Conservation (phyloP, 2,113 vertebrate species). For the Halcyon malimbica region DNA sequence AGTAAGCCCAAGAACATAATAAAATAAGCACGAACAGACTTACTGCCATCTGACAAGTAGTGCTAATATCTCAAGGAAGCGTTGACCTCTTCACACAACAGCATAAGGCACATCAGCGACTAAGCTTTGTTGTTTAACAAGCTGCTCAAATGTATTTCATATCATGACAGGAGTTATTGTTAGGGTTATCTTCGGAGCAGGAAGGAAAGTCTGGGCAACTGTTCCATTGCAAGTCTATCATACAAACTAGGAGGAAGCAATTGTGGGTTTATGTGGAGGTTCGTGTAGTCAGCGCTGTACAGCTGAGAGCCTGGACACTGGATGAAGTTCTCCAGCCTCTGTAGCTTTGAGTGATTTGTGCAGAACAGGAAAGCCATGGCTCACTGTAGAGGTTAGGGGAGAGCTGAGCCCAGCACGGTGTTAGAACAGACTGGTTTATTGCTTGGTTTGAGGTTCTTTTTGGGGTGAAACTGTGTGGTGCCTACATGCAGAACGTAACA, state of each 20-base stretch:
- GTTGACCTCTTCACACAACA: background rate
- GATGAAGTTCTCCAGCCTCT: background rate
- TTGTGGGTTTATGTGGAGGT: background rate
- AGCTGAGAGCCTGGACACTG: background rate
- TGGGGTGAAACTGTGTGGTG: background rate
- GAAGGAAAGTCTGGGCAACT: background rate
- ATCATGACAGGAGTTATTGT: background rate
- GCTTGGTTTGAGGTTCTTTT: background rate
- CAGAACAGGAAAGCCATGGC: background rate
- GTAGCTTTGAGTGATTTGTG: background rate
- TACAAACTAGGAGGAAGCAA: background rate
- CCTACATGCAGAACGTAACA: background rate
- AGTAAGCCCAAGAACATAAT: background rate
- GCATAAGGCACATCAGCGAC: background rate
- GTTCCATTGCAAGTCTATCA: background rate
- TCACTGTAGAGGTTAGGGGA: background rate
- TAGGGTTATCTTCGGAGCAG: background rate
- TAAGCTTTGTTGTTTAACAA: background rate
- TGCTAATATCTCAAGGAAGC: background rate
- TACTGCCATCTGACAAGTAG: background rate
- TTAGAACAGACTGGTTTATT: background rate
- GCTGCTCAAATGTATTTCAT: background rate
- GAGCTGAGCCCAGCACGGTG: background rate
- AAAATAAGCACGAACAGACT: constrained; percentile 5
- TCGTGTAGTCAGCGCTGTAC: background rate